Evolutionary conservation across 2,113 vertebrate species (phyloP).

Genomic region (Hippocampus mohnikei): DNA sequence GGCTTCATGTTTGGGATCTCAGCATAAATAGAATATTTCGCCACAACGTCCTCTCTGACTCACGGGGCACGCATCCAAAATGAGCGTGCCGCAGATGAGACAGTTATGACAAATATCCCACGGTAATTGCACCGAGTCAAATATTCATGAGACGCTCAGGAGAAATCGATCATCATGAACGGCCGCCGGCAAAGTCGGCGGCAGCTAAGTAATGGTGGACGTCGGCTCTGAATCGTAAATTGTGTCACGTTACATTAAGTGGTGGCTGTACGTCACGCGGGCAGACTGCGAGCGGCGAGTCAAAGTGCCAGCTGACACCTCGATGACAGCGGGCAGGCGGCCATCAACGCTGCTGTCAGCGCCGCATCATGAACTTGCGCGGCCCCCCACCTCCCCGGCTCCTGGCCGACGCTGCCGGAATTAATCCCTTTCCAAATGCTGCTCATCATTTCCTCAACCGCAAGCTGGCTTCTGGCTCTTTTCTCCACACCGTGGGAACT

Average conservation of each 20-base stretch:
- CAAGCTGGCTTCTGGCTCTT: not conserved
- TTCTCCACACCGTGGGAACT: not conserved
- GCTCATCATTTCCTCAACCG: not conserved
- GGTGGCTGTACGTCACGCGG: constrained; percentile 27
- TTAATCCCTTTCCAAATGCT: not conserved
- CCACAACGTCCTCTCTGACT: not conserved
- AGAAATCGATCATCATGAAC: constrained; percentile 11
- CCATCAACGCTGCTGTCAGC: constrained; percentile 18
- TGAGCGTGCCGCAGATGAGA: not conserved
- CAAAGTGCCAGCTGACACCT: constrained; percentile 30
- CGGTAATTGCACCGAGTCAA: constrained; percentile 1
- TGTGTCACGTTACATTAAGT: constrained; percentile 36
- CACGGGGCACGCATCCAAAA: constrained; percentile 7
- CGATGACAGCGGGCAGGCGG: constrained; percentile 20
- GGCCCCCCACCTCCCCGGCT: constrained; percentile 5
- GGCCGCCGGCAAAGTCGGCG: not conserved
- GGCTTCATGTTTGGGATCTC: constrained; percentile 5
- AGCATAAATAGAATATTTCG: not conserved
- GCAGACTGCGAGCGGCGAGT: constrained; percentile 24
- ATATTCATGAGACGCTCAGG: constrained; percentile 14
- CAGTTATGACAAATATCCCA: not conserved
- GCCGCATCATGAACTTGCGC: constrained; percentile 11
- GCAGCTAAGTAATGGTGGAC: constrained; percentile 12
- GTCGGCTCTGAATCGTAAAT: constrained; percentile 16
- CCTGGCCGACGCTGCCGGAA: not conserved